A percentile compares a stretch with the other conserved stretches of the same genome.
Conservation (phyloP, 2,888 invertebrate species). For the Bedellia somnulentella region DNA sequence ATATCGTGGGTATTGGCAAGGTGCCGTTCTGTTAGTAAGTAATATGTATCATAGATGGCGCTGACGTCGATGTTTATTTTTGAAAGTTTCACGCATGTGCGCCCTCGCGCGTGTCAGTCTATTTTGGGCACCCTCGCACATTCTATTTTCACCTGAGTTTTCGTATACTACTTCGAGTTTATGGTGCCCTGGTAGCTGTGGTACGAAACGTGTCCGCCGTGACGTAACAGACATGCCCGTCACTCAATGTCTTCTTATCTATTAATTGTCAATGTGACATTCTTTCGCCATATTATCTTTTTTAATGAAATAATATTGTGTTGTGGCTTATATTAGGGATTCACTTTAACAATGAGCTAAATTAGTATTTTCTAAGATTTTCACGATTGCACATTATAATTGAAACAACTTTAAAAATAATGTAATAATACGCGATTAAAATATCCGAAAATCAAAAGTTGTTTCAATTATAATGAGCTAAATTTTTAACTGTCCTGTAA, state of each 20-base stretch:
- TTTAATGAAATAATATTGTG: too few species aligned
- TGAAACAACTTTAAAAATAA: too few species aligned
- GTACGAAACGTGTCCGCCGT: slow-evolving; percentile 38
- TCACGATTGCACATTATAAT: too few species aligned
- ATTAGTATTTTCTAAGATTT: too few species aligned
- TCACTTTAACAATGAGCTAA: too few species aligned
- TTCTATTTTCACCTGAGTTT: slow-evolving; percentile 43
- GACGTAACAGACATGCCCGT: slow-evolving; percentile 51
- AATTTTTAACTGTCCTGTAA: too few species aligned
- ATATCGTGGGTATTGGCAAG: too few species aligned
- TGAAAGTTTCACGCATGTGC: slow-evolving; percentile 10
- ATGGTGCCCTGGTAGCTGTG: slow-evolving; percentile 43
- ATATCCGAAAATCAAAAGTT: too few species aligned
- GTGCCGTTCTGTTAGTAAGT: not conserved
- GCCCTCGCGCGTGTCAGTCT: slow-evolving; percentile 15
- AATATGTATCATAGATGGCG: slow-evolving; percentile 10
- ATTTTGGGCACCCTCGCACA: slow-evolving; percentile 27
- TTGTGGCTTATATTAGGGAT: too few species aligned
- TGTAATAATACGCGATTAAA: too few species aligned
- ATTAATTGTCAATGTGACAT: slow-evolving; percentile 21
- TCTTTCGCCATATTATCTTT: too few species aligned
- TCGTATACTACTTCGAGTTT: slow-evolving; percentile 18
- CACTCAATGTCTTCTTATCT: slow-evolving; percentile 38
- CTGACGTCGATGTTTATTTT: slow-evolving; percentile 8
- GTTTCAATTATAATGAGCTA: too few species aligned